Conservation (phyloP, 2,113 vertebrate genomes). For the Chionis minor region DNA sequence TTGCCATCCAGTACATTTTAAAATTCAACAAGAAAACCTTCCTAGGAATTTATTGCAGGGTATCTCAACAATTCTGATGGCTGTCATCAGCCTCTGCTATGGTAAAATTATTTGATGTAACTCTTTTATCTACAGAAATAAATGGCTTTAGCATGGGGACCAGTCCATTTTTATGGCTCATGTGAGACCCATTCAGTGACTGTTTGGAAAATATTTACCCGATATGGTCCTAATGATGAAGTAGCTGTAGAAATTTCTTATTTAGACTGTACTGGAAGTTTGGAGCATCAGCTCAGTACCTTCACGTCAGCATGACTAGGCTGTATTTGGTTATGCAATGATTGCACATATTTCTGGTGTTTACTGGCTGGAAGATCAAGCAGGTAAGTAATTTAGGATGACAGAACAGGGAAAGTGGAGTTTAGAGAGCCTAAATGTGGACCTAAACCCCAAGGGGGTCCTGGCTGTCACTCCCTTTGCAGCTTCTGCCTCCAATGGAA, state of each 20-base stretch:
- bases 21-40: not conserved
- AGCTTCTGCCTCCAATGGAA: not conserved
- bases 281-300: not conserved
- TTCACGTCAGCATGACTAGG: rapidly evolving
- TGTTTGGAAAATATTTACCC: not conserved
- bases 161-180: not conserved
- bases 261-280: not conserved
- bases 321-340: not conserved
- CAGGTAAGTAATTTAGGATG: not conserved
- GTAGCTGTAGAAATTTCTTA: not conserved
- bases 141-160: not conserved
- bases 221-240: not conserved
- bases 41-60: not conserved
- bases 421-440: not conserved
- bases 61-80: not conserved
- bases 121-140: not conserved
- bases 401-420: not conserved
- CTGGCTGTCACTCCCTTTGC: not conserved
- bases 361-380: not conserved
- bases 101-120: not conserved
- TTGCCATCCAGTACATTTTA: not conserved
- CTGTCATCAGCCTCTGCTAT: not conserved
- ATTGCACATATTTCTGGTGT: not conserved
- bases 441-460: not conserved
- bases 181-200: not conserved